Evolutionary conservation across 2,113 vertebrate species (phyloP), one percentile per base, ranked within the genome.

Genomic region (Gallinago paraguaiae): DNA sequence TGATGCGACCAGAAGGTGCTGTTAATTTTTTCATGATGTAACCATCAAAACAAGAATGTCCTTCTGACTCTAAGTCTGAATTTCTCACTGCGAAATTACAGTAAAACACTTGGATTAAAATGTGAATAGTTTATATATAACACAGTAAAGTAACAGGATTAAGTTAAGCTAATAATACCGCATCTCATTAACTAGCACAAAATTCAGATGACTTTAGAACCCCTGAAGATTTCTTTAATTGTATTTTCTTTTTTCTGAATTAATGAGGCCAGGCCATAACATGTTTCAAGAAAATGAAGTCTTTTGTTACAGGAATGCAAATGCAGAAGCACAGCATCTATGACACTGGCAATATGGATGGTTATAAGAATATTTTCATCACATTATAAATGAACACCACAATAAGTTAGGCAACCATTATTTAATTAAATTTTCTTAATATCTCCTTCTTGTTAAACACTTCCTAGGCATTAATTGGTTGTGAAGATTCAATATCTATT

Each of bases 271-370:
- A 96, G 77, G 90, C 72, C 94, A 96, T 91, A 96, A 96, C 70
- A 97, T 93, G 88, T 94, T 97, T 96, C 69, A 96, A 95, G 83
- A 97, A 97, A 98, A 98, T 97, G 53, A 97, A 97, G 72, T 96
- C 69, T 89, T 96, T 96, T 97, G 50, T 93, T 94, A 91, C 28
- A 85, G 63, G 76, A 96, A 96, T 91, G 39, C 70, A 97, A 94
- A 96, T 92, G 17, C 27, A 61, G 33, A 91, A 33, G 15, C 37
- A 88, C 11, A 33, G 17, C 31, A 93, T 86, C 80, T 86, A 51
- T 95, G 61, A 92, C 72, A 50, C 24, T 41, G 54, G 75, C 25
- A 84, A 64, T 84, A 91, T 54, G 63, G 27, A 91, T 60, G 45
- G 69, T n/a, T 84, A 7, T 71, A 79, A 83, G 70, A 88, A 93